A percentile compares a stretch with the other conserved stretches of the same genome.
phyloP scores from a whole-genome alignment of 2,888 invertebrate species.

The Tortricodes alternella region DNA sequence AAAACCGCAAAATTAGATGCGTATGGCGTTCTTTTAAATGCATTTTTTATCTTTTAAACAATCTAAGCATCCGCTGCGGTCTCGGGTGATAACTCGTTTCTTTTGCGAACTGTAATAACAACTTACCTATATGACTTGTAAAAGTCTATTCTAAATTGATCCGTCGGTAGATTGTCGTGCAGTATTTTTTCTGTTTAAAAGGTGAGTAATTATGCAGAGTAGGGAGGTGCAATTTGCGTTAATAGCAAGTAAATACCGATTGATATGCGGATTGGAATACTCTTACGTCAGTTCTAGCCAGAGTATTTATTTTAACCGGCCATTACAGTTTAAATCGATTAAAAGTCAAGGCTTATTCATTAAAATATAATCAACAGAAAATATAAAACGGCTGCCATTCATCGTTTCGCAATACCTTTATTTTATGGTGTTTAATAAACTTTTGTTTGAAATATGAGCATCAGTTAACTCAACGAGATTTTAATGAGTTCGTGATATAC shows the following conservation, averaged over 20 bases:
- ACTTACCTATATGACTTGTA: background rate
- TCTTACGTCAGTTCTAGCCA: background rate
- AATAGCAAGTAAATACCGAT: conserved; percentile 23
- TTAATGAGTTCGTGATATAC: conserved; percentile 2
- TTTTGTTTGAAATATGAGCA: background rate
- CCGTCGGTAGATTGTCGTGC: no score
- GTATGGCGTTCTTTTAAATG: no score
- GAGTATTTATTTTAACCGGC: conserved; percentile 7
- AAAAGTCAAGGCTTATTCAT: conserved; percentile 5
- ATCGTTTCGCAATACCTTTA: background rate
- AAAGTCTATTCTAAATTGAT: background rate
- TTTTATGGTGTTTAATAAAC: background rate
- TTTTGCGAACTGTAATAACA: background rate
- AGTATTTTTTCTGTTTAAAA: background rate
- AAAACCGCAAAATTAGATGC: no score
- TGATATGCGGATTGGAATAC: conserved; percentile 14
- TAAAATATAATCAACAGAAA: background rate
- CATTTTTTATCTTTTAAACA: background rate
- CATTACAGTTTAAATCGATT: conserved; percentile 15
- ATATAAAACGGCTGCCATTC: background rate
- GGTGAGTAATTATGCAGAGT: conserved; percentile 10
- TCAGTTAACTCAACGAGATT: background rate
- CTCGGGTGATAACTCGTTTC: background rate
- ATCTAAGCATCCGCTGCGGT: background rate
- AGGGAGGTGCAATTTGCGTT: conserved; percentile 22